These are phyloP conservation scores for Xenopus petersii DNA, from an alignment of 2,797 vertebrate genomes.

Conservation along the genomic window DNA sequence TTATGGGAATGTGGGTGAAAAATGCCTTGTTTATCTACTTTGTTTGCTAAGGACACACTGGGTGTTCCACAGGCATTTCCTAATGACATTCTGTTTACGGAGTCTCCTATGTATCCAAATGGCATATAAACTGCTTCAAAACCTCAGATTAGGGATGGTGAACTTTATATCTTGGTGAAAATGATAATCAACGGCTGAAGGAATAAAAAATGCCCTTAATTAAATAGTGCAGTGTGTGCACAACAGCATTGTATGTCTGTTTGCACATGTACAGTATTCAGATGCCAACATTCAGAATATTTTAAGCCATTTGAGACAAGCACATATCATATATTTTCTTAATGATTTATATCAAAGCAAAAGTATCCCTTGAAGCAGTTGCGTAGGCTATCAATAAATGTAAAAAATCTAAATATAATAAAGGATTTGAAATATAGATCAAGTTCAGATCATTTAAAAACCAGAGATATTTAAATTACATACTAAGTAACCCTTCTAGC, in stretches of 20 bases:
- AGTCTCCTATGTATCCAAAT: conserved; percentile 1
- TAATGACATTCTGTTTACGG: conserved; percentile 2
- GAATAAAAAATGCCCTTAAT: background rate
- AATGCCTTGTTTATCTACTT: conserved; percentile 8
- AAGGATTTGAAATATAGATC: too few relatives aligned
- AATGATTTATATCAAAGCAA: too few relatives aligned
- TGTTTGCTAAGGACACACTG: conserved; percentile 12
- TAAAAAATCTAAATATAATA: too few relatives aligned
- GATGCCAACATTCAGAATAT: too few relatives aligned
- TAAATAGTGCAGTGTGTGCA: background rate
- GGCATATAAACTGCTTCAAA: background rate
- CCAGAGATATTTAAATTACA: too few relatives aligned
- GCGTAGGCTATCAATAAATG: too few relatives aligned
- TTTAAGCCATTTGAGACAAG: too few relatives aligned
- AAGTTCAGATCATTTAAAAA: too few relatives aligned
- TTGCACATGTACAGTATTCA: too few relatives aligned
- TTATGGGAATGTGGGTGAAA: conserved; percentile 15
- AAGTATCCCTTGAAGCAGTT: too few relatives aligned
- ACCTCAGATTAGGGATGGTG: background rate
- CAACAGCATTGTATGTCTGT: background rate
- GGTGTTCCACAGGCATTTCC: conserved; percentile 8
- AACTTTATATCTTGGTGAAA: background rate
- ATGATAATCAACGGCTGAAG: background rate
- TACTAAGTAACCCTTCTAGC: too few relatives aligned
- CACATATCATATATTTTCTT: too few relatives aligned